These are phyloP conservation scores for Linyphia triangularis DNA, from an alignment of 2,888 invertebrate species.

Conservation along the genomic window DNA sequence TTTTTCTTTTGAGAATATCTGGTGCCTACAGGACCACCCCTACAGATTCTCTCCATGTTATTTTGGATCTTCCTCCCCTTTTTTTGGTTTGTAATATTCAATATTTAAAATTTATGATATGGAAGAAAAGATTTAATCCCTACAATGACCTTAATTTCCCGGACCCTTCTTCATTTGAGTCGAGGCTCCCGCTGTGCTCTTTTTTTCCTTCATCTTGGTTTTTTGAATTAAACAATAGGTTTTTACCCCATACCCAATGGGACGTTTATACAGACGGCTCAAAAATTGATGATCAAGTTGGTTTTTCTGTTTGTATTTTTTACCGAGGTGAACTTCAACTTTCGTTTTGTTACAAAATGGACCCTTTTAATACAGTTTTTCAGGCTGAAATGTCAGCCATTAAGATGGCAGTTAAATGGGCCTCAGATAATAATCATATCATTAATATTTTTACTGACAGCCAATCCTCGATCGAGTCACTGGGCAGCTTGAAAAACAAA, in stretches of 20 bases:
- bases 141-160: too few species aligned
- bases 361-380: background rate
- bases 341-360: background rate
- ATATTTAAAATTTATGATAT: too few species aligned
- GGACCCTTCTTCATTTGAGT: too few species aligned
- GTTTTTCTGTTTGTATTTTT: background rate
- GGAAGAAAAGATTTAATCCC: too few species aligned
- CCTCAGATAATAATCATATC: background rate
- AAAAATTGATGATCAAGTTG: background rate
- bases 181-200: too few species aligned
- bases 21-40: background rate
- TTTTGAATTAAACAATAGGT: too few species aligned
- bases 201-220: too few species aligned
- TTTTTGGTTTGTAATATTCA: too few species aligned
- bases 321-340: too few species aligned
- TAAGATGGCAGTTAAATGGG: background rate
- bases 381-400: background rate
- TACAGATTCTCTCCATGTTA: background rate
- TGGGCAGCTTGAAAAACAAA: background rate
- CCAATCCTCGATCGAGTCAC: background rate
- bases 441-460: background rate
- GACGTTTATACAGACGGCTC: background rate
- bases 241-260: too few species aligned
- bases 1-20: background rate
- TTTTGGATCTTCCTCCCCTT: background rate